Conservation (phyloP, 2,797 vertebrate genomes). For the Lateolabrax maculatus region DNA sequence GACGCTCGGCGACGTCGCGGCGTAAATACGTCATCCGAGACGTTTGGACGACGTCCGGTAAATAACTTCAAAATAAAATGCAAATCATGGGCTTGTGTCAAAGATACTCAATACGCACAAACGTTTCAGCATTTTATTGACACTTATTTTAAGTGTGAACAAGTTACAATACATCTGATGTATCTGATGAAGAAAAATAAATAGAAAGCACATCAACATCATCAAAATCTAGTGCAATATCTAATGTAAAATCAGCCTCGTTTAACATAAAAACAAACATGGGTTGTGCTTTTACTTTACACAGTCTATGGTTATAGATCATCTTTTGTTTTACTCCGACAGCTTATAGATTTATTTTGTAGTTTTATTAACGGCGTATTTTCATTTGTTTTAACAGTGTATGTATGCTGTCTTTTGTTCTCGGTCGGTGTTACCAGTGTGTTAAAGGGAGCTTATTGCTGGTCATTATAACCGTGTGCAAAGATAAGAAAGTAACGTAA, state of each 20-base stretch:
- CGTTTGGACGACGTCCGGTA: constrained; percentile 21
- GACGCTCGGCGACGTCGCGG: constrained; percentile 52
- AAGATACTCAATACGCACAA: too few species aligned
- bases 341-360: too few species aligned
- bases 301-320: too few species aligned
- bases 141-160: neutral
- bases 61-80: constrained; percentile 18
- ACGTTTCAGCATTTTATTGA: constrained; percentile 40
- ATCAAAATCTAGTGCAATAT: too few species aligned
- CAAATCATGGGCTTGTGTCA: neutral
- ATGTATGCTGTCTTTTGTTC: neutral
- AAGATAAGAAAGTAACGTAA: too few species aligned
- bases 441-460: too few species aligned
- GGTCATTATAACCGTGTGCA: too few species aligned
- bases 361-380: neutral
- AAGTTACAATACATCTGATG: neutral
- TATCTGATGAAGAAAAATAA: too few species aligned
- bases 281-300: neutral
- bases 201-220: neutral
- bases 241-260: too few species aligned
- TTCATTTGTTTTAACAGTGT: neutral
- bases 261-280: neutral
- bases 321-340: too few species aligned
- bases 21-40: constrained; percentile 52
- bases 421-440: too few species aligned